Conservation (phyloP, 2,888 invertebrate genomes). For the Leptura quadrifasciata region DNA sequence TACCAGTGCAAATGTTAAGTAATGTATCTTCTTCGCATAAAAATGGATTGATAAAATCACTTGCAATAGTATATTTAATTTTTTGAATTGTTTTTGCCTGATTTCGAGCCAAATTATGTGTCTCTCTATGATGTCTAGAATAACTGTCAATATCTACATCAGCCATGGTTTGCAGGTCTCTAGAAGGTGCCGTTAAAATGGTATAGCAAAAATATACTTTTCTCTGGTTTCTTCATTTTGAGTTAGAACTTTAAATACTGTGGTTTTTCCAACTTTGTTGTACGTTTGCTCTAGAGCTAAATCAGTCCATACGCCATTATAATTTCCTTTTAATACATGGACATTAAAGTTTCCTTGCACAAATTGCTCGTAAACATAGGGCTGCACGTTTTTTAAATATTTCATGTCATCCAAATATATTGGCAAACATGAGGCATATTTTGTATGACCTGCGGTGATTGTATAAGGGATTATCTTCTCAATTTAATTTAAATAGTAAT, state of each 20-base stretch:
- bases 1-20: slow-evolving; percentile 9
- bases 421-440: slow-evolving; percentile 3
- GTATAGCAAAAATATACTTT: slow-evolving; percentile 4
- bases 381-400: neutral
- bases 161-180: slow-evolving; percentile 6
- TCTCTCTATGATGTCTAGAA: slow-evolving; percentile 8
- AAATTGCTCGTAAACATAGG: neutral
- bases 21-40: slow-evolving; percentile 7
- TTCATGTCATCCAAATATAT: neutral
- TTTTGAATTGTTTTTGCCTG: neutral
- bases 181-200: slow-evolving; percentile 7
- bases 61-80: slow-evolving; percentile 4
- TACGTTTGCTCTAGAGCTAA: slow-evolving; percentile 11
- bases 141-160: slow-evolving; percentile 1
- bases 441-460: neutral
- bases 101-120: neutral
- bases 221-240: slow-evolving; percentile 10
- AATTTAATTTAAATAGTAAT: neutral
- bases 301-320: slow-evolving; percentile 12
- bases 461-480: neutral
- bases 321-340: neutral
- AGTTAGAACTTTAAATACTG: neutral
- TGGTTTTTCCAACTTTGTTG: slow-evolving; percentile 11
- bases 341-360: neutral
- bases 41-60: slow-evolving; percentile 9